These are phyloP conservation scores for Aphelocoma californica DNA, from an alignment of 2,797 vertebrate species.

Conservation along the genomic window DNA sequence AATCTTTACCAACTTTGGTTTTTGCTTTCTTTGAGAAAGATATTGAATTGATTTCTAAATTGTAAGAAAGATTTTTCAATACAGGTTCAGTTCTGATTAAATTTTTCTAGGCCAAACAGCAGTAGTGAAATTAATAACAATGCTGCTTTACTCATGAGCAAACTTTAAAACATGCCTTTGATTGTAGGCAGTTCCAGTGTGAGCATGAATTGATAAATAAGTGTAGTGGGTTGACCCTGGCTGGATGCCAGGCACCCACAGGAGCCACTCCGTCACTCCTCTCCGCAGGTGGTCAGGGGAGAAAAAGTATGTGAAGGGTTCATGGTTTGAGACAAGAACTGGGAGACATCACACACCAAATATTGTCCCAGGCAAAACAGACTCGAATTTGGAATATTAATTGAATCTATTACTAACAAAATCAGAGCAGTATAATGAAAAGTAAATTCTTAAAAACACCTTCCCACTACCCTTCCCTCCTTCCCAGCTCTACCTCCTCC, in stretches of 20 bases:
- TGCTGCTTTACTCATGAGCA: not conserved
- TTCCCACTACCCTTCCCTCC: not conserved
- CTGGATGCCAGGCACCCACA: not conserved
- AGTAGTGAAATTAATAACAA: not conserved
- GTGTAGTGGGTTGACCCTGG: not conserved
- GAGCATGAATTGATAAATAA: not conserved
- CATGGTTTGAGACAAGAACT: not conserved
- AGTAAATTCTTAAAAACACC: not conserved
- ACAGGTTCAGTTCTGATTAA: not conserved
- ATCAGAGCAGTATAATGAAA: not conserved
- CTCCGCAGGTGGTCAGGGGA: not conserved
- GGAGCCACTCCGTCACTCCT: not conserved
- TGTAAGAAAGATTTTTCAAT: not conserved
- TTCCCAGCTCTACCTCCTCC: not conserved
- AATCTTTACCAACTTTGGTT: not conserved
- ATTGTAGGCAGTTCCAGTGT: not conserved
- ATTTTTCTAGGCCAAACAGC: not conserved
- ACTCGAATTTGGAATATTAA: rapidly evolving
- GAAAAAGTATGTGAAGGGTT: not conserved
- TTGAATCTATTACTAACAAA: not conserved
- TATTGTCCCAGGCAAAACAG: not conserved
- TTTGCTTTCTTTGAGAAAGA: not conserved
- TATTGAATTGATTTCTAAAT: not conserved
- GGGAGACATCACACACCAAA: not conserved
- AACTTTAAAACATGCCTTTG: not conserved